Base-by-base conservation (phyloP, 2,113 vertebrate species). In the Parus major region DNA sequence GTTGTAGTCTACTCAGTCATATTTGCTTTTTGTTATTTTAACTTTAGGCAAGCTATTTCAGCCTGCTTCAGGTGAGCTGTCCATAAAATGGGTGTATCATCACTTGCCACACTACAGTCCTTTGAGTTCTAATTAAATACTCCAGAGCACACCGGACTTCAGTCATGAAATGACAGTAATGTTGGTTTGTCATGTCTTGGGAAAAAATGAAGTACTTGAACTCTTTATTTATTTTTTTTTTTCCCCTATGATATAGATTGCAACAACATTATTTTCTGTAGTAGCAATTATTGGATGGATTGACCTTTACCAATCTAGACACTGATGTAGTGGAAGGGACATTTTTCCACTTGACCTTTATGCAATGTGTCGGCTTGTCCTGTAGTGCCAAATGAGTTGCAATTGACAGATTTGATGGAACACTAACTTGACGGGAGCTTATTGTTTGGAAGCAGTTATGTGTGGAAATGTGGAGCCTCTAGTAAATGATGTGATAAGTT, bases 271-370 rank as follows among this genome's bases (percentile, higher is more conserved):
- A 87, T 95, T 96, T 97, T 94, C 85, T 41, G 21, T 96, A 92
- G 86, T 18, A 64, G 81, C 49, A 86, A 35, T 91, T 89, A 80
- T 65, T 90, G 85, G 44, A 63, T 76, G 53, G 85, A 85, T 76
- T 98, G 97, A 98, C 98, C 97, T 98, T 98, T 98, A 95, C 39
- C 55, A 73, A 64, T 39, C 59, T 84, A 92, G 95, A 93, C 85
- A 86, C 25, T 96, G 96, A 98, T 93, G 84, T 91, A 97, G 91
- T 35, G 29, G 95, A 97, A 97, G 94, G 96, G 96, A 97, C 91
- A 46, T 81, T 97, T 98, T 98, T 97, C 97, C 93, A 92, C 90
- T 98, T 98, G 98, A 98, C 98, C 98, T 98, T 98, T 98, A 83
- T 72, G 55, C 77, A 65, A 68, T 66, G 86, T 96, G 95, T 96